Conservation (phyloP, 1,140 invertebrate species). For the Sminthurides bifidus region DNA sequence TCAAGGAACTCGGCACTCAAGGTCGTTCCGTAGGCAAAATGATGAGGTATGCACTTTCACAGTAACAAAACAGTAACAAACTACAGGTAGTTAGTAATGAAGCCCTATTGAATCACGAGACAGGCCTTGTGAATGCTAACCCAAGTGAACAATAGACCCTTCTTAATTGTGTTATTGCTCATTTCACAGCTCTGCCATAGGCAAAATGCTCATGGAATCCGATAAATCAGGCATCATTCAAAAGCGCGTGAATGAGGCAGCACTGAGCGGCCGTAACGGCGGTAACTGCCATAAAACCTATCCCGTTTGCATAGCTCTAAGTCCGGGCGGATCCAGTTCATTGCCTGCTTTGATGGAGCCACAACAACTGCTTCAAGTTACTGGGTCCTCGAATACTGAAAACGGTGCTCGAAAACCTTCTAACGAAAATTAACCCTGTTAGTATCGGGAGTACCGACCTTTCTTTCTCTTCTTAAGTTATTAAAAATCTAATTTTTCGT, state of each 20-base stretch:
- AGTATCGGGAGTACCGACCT: too few relatives aligned
- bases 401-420: too few relatives aligned
- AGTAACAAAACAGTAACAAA: not conserved
- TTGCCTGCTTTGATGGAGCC: conserved; percentile 13
- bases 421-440: too few relatives aligned
- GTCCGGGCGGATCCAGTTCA: not conserved
- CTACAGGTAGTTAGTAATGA: not conserved
- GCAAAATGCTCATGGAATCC: conserved; percentile 16
- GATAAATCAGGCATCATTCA: conserved; percentile 2
- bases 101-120: not conserved
- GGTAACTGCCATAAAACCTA: conserved; percentile 17
- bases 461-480: too few relatives aligned
- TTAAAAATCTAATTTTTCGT: too few relatives aligned
- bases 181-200: conserved; percentile 20
- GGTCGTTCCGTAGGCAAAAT: conserved; percentile 16
- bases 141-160: not conserved
- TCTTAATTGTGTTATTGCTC: not conserved
- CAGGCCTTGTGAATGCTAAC: not conserved
- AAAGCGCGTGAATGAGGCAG: conserved; percentile 11
- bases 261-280: conserved; percentile 17
- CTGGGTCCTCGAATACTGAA: not conserved
- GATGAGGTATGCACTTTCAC: conserved; percentile 5
- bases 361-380: not conserved
- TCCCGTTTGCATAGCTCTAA: conserved; percentile 18
- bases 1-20: conserved; percentile 19